A percentile compares a stretch with the other conserved stretches of the same genome.
Conservation (phyloP, 2,888 invertebrate species). For the Volucella bombylans region DNA sequence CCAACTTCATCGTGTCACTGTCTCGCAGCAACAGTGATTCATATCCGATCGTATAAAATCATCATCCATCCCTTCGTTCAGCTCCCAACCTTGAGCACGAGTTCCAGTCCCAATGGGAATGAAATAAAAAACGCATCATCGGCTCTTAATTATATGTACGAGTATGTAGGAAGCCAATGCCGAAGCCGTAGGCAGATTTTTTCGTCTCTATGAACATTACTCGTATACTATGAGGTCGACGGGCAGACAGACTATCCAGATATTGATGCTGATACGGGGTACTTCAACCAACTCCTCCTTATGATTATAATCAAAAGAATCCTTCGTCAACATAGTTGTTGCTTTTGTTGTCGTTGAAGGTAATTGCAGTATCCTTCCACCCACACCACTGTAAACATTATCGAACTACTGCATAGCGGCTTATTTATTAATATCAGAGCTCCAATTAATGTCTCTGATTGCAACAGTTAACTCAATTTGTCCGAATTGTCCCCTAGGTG, state of each 20-base stretch:
- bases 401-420: conserved; percentile 58
- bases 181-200: no score
- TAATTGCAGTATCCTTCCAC: neutral
- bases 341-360: neutral
- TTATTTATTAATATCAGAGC: conserved; percentile 73
- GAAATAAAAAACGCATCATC: conserved; percentile 70
- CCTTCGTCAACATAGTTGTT: conserved; percentile 2
- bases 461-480: conserved; percentile 73
- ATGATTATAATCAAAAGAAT: conserved; percentile 61
- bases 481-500: conserved; percentile 68
- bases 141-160: conserved; percentile 58
- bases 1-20: neutral
- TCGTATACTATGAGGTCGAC: no score
- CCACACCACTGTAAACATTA: conserved; percentile 34
- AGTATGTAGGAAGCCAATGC: conserved; percentile 23
- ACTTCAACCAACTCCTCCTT: conserved; percentile 35
- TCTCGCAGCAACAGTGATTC: conserved; percentile 54
- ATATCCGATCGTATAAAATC: conserved; percentile 65
- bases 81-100: neutral
- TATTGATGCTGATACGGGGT: neutral
- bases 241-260: no score
- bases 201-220: no score
- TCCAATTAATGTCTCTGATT: conserved; percentile 74
- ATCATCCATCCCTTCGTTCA: conserved; percentile 38
- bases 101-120: conserved; percentile 7